Evolutionary conservation across 2,797 vertebrate species (phyloP), one percentile per base, ranked within the genome.

Genomic region (Catamblyrhynchus diadema): DNA sequence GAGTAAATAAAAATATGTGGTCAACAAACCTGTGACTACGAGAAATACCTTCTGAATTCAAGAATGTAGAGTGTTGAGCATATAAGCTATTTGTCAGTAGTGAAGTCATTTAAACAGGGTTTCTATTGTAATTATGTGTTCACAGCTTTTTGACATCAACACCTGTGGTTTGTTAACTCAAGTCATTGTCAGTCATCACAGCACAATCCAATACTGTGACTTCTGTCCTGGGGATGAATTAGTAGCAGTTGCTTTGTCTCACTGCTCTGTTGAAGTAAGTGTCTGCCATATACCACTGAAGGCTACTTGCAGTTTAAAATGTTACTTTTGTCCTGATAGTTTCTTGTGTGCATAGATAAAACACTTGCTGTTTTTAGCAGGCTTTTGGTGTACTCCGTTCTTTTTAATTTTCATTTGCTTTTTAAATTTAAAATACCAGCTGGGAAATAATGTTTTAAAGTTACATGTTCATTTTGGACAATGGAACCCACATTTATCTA

Each of bases 251-350:
- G 99, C 99, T 1, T 98, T 99, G 93, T 99, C 99, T 37, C 99
- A 99, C 92, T 99, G 98, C 61, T 98, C 98, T 44, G 98, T 99
- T 73, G 99, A 99, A 99, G 99, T 99, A 96, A 97, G 91, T 83
- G 28, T 42, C 37, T 83, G 24, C 8, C 8, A 17, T 66, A 47
- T 51, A 44, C 14, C 30, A 20, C 0, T 0, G 32, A 77, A 66
- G 14, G 9, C 22, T 71, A 8, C 18, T 84, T 70, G 28, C 13
- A 86, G 27, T 41, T 27, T 28, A 47, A 77, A 84, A 30, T 45
- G 1, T 32, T 57, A 12, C 2, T 4, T 69, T 70, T 88, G 30
- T 51, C 24, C 39, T 64, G 23, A 23, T n/a, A 48, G 20, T 39
- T 84, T 85, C 23, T 66, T 54, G 7, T 75, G 22, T n/a, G 33